A percentile compares a stretch with the other conserved stretches of the same genome.
These are phyloP conservation scores for Echinometra lucunter DNA, from an alignment of 53 echinoderm and acorn worm species.

Conservation along the genomic window DNA sequence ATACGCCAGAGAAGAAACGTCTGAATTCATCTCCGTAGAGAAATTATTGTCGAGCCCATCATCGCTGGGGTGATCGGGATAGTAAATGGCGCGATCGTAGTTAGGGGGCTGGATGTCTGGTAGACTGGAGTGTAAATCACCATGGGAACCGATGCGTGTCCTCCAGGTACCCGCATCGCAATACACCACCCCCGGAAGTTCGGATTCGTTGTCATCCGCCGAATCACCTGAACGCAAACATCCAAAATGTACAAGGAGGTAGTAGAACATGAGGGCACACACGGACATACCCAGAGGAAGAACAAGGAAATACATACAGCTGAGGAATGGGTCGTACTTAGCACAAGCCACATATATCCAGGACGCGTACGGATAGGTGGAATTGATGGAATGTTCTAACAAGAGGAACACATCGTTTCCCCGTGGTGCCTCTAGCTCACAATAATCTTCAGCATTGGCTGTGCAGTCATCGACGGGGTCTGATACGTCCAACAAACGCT, in stretches of 20 bases:
- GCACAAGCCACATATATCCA: not conserved
- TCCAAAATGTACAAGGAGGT: not conserved
- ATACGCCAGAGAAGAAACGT: not conserved
- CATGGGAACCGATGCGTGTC: not conserved
- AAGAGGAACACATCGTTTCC: slow-evolving; percentile 20
- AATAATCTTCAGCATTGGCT: not conserved
- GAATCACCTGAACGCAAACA: not conserved
- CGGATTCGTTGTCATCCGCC: not conserved
- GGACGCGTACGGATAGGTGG: not conserved
- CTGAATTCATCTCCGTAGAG: not conserved
- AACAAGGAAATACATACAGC: slow-evolving; percentile 32
- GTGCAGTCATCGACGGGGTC: not conserved
- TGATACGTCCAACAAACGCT: not conserved
- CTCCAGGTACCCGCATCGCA: not conserved
- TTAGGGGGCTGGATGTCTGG: not conserved
- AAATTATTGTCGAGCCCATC: not conserved
- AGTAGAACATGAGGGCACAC: not conserved
- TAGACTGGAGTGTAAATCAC: not conserved
- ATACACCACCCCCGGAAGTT: not conserved
- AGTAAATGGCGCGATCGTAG: not conserved
- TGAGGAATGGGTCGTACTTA: not conserved
- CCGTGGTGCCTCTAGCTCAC: not conserved
- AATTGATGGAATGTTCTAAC: not conserved
- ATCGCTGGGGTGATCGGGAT: not conserved
- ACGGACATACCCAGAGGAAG: not conserved